Base-by-base conservation (phyloP, 2,113 vertebrate genomes). In the Trogon melanurus region DNA sequence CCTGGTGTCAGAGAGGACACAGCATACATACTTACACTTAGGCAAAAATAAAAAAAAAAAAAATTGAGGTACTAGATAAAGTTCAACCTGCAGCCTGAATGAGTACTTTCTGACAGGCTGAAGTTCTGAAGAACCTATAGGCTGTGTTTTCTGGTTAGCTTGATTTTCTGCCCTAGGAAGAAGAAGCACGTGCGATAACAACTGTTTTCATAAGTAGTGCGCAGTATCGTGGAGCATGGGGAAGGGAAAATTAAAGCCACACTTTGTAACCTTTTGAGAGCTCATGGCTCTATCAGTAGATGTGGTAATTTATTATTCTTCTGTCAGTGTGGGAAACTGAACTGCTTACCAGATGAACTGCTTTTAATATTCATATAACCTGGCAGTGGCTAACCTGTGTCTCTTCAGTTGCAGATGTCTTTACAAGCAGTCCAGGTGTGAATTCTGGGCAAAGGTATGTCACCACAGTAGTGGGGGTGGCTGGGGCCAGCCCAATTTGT, bases 91-190 rank as follows among this genome's bases (percentile, higher is more conserved):
- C 78, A 88, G 4, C 61, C 29, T 34, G 72, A 69, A 60, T 34
- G 54, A 96, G 72, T 93, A 76, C 70, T 91, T 94, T 58, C 30
- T 8, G 32, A 73, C 30, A 45, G 8, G 26, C 53, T 93, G 71
- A 97, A 78, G 95, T 97, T 97, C 88, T 85, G 75, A 96, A 90
- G 94, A 97, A 96, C 96, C 53, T 57, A 9, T 41, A 6, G 48
- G 21, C 57, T 90, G 32, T 88, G 53, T 58, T 96, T 93, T 95
- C 88, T 95, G 75, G 62, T 80, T 82, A 70, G 56, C 78, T 85
- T 79, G 54, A 57, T 95, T 95, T 75, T 94, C 73, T 76, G 82
- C 84, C 74, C 26, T 85, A 88, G 83, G 81, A 95, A 74, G 73
- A 90, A 58, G 79, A 76, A 78, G 54, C 21, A 47, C 75, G 56